Evolutionary conservation across 2,113 vertebrate species (phyloP).

Genomic region (Chroicocephalus ridibundus): DNA sequence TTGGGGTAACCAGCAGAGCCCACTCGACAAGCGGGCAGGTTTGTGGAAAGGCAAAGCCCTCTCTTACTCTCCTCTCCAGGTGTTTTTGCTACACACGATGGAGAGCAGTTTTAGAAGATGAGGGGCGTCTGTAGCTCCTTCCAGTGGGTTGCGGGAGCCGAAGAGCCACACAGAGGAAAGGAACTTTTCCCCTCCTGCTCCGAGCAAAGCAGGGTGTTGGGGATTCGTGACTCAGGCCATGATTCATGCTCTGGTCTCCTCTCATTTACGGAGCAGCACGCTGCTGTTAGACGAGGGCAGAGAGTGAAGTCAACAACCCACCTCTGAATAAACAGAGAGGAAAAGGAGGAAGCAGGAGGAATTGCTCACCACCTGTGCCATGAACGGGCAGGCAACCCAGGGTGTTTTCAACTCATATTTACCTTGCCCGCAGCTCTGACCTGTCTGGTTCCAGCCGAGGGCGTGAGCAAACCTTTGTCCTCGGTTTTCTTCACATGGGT

Average conservation of each 20-base stretch:
- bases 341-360: not conserved
- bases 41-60: not conserved
- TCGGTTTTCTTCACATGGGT: not conserved
- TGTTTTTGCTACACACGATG: fast-evolving
- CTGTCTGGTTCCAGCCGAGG: not conserved
- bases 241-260: slow-evolving; percentile 19
- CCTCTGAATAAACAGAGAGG: not conserved
- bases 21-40: fast-evolving
- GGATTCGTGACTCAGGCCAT: not conserved
- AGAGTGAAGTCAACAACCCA: not conserved
- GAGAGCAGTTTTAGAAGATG: not conserved
- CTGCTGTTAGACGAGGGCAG: not conserved
- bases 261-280: fast-evolving
- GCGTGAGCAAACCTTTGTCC: not conserved
- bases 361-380: not conserved
- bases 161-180: not conserved
- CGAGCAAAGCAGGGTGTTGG: not conserved
- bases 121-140: not conserved
- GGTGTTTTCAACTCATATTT: not conserved
- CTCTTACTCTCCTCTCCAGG: not conserved
- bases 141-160: not conserved
- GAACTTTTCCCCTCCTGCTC: not conserved
- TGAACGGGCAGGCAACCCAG: not conserved
- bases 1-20: not conserved
- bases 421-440: not conserved